These are phyloP conservation scores for Drosophila lacicola DNA, from an alignment of 2,888 invertebrate genomes.

Conservation along the genomic window DNA sequence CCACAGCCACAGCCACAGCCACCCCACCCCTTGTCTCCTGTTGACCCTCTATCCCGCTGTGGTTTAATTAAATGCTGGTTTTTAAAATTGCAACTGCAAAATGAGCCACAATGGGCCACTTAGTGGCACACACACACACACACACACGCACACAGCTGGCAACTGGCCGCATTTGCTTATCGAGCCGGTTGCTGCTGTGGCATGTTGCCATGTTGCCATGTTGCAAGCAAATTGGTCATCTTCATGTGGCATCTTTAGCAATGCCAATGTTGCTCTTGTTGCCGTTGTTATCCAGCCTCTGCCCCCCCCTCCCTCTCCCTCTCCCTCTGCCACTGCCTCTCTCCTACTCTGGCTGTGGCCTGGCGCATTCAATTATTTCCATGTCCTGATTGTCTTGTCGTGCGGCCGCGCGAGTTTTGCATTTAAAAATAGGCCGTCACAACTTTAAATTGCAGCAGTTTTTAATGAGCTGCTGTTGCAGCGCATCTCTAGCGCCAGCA, in stretches of 20 bases:
- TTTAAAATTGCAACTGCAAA: conserved; percentile 78
- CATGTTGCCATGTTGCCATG: conserved; percentile 74
- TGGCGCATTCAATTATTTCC: conserved; percentile 80
- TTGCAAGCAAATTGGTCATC: conserved; percentile 79
- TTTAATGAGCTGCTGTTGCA: conserved; percentile 62
- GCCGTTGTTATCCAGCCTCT: conserved; percentile 22
- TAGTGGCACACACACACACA: conserved; percentile 40
- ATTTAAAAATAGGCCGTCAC: conserved; percentile 76
- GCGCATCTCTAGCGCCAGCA: conserved; percentile 50
- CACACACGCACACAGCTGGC: background rate
- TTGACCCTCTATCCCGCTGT: conserved; percentile 44
- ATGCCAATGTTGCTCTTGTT: conserved; percentile 44
- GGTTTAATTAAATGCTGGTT: conserved; percentile 77
- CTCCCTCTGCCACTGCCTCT: background rate
- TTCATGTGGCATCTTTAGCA: conserved; percentile 68
- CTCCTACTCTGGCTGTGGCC: conserved; percentile 34
- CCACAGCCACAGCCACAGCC: background rate
- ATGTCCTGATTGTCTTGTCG: conserved; percentile 81
- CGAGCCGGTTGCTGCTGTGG: conserved; percentile 58
- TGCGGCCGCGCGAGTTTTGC: conserved; percentile 74
- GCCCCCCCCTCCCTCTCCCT: conserved; percentile 1
- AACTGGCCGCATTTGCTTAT: conserved; percentile 72
- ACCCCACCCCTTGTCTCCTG: background rate
- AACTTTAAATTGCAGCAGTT: conserved; percentile 74
- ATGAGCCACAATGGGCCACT: conserved; percentile 80